Evolutionary conservation across 92 coral and sea anemone species (phyloP).

Genomic region (Micromussa lordhowensis): DNA sequence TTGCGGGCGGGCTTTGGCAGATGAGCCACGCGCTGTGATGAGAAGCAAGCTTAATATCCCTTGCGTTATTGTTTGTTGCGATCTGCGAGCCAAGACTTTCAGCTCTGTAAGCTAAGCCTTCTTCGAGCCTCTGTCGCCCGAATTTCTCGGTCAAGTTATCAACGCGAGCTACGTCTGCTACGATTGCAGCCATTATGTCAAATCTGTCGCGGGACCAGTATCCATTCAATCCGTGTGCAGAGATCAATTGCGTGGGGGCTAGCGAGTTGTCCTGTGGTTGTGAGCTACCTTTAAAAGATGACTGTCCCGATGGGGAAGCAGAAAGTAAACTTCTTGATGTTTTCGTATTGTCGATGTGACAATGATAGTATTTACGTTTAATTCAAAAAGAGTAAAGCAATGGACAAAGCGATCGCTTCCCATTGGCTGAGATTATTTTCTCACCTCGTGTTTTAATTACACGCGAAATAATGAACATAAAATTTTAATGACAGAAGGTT

Average conservation of each 20-base stretch:
- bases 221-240: not conserved
- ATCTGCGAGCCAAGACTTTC: slow-evolving; percentile 32
- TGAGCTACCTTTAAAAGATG: slow-evolving; percentile 6
- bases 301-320: slow-evolving; percentile 45
- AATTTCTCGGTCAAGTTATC: slow-evolving; percentile 61
- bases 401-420: slow-evolving; percentile 39
- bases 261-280: slow-evolving; percentile 20
- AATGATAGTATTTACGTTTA: slow-evolving; percentile 61
- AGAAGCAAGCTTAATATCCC: not conserved
- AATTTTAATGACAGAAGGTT: slow-evolving; percentile 31
- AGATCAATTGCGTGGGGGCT: not conserved
- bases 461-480: slow-evolving; percentile 51
- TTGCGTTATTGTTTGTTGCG: not conserved
- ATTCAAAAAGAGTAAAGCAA: slow-evolving; percentile 58
- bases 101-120: slow-evolving; percentile 18
- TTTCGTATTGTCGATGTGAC: slow-evolving; percentile 59
- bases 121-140: slow-evolving; percentile 58
- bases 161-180: slow-evolving; percentile 53
- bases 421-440: slow-evolving; percentile 49
- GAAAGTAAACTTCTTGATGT: slow-evolving; percentile 50
- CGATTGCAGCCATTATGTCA: slow-evolving; percentile 26
- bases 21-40: slow-evolving; percentile 29
- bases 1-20: slow-evolving; percentile 19
- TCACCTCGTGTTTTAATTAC: slow-evolving; percentile 47
- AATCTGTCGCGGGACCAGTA: not conserved